Evolutionary conservation across 2,888 invertebrate genomes (phyloP), one percentile per base, ranked within the genome.

Genomic region (Hemicrepidius hirtus): DNA sequence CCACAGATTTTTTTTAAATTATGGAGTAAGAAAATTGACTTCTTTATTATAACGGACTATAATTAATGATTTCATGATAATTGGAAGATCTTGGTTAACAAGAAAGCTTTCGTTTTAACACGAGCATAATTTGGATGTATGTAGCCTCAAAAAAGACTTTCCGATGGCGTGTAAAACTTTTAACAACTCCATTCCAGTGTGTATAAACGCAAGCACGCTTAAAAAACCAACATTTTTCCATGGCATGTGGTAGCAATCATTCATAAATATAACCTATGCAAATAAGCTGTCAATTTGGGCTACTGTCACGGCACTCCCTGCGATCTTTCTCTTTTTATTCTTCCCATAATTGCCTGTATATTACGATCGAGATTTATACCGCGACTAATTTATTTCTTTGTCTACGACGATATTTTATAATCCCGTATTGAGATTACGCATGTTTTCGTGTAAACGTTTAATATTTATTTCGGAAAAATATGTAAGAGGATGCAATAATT

Each of bases 261-360:
- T 55, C 60, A 67, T 66, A 71, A 67, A 62, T 60, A 44, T 12
- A 37, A 35, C 41, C 60, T 73, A 73, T 66, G 73, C 73, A 73
- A 73, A 73, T 73, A 60, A 57, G 59, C 49, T 49, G 73, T 70
- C 73, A 65, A 73, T 73, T 73, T 73, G 60, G 65, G 73, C 73
- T 70, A 73, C 73, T 70, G 73, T 55, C 60, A 67, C 20, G 73
- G 69, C 60, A 73, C 69, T 49, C 66, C 73, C 32, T 53, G 53
- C 37, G 50, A 65, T 65, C 35, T 20, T 50, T 24, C 40, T 32
- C 35, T 46, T 44, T 46, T 68, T 60, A 28, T 41, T 69, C 35
- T 62, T 60, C 46, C 20, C 40, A 64, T 65, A 64, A 64, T 50
- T 49, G 50, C 64, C 44, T 64, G 46, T 35, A 16, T 35, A 64